Evolutionary conservation across 2,113 vertebrate genomes (phyloP), one percentile per base, ranked within the genome.

Genomic region (Corythornis vintsioides): DNA sequence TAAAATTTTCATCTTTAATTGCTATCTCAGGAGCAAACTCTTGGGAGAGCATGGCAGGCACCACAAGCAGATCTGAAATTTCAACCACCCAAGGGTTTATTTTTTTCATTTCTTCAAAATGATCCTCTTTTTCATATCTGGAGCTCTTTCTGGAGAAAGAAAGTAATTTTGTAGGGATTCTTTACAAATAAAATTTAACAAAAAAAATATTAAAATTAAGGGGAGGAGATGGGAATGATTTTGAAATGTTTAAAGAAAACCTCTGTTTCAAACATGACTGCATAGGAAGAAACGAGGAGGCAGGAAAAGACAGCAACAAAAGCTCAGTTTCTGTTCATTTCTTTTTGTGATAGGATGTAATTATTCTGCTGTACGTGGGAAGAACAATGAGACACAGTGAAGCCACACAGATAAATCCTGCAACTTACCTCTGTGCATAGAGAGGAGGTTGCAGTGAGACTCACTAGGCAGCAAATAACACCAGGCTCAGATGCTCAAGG

Each of bases 401-500:
- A 89, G n/a, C 7, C 7, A 35, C 56, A 13, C 7, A 43, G 89
- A 57, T 14, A 59, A 89, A 87, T 83, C 42, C 74, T 61, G 40
- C 53, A 61, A 1, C 18, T n/a, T 35, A 12, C 42, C n/a, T 25
- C 21, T 9, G 10, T 4, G 21, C 13, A 5, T 3, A 29, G 18
- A 29, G 19, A 35, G 16, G 42, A 60, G 5, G 7, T 50, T 57
- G 70, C 77, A 60, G 53, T 4, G 1, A n/a, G 73, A 8, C 42
- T 57, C 21, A 0, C 22, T 25, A 1, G 0, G 25, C 18, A 29
- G n/a, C 43, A 29, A 8, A 11, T 4, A 14, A 11, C 2, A 0
- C 7, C 42, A 9, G 17, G 11, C 21, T 40, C 1, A 1, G 35
- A 38, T 72, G 53, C 22, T 9, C 2, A 52, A 52, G 26, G 55